Conservation (phyloP, 1,140 invertebrate species). For the Cydia pomonella region DNA sequence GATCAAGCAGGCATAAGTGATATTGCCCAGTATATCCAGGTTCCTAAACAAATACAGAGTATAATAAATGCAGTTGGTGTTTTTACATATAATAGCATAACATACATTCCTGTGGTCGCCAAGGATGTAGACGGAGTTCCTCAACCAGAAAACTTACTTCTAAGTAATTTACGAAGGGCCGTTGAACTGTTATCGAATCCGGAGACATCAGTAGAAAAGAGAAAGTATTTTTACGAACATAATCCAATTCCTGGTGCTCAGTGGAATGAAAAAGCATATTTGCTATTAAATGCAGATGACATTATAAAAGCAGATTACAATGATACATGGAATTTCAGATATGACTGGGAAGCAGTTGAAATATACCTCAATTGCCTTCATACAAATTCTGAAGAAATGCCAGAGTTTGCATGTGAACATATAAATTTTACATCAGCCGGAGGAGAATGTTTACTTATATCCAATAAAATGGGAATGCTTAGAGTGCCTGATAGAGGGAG, state of each 20-base stretch:
- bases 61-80: background rate
- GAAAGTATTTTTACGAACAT: background rate
- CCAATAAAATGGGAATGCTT: background rate
- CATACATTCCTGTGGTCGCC: background rate
- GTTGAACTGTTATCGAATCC: background rate
- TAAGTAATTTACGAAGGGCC: background rate
- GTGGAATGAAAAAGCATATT: background rate
- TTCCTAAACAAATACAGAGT: background rate
- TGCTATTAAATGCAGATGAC: background rate
- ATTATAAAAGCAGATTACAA: constrained; percentile 1
- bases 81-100: background rate
- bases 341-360: background rate
- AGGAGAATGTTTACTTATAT: background rate
- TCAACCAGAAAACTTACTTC: background rate
- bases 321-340: background rate
- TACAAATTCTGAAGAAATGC: background rate
- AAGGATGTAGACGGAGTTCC: background rate
- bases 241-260: background rate
- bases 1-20: background rate
- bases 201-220: background rate
- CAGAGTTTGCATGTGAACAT: background rate
- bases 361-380: background rate
- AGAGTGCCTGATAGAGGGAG: background rate
- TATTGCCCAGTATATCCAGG: background rate
- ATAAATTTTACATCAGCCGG: background rate